Conservation (phyloP, 2,797 vertebrate genomes). For the Luscinia luscinia region DNA sequence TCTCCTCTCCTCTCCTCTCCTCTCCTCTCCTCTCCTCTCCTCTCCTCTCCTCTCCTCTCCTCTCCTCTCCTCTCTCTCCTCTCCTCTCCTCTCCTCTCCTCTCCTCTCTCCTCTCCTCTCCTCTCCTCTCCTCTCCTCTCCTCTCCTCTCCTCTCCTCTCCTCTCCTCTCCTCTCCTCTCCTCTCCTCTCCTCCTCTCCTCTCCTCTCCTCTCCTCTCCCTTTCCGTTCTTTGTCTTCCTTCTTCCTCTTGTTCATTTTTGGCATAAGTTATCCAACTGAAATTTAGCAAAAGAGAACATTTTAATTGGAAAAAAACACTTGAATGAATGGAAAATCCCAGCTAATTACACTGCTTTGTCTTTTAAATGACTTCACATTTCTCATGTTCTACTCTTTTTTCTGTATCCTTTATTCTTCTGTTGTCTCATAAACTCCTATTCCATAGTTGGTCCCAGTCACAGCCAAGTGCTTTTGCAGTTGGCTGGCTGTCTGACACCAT, state of each 20-base stretch:
- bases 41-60: too few species aligned
- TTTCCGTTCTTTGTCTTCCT: too few species aligned
- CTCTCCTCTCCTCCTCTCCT: too few species aligned
- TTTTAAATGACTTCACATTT: not conserved
- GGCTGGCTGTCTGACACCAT: not conserved
- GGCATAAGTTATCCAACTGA: not conserved
- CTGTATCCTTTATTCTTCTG: not conserved
- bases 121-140: too few species aligned
- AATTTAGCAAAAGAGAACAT: not conserved
- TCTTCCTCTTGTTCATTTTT: not conserved
- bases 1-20: too few species aligned
- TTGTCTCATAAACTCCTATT: not conserved
- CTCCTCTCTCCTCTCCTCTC: too few species aligned
- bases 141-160: too few species aligned
- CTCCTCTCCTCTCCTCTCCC: too few species aligned
- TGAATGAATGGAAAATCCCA: not conserved
- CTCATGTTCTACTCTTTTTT: not conserved
- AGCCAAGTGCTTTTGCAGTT: not conserved
- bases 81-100: too few species aligned
- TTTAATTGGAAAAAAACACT: not conserved
- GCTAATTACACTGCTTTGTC: not conserved
- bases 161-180: too few species aligned
- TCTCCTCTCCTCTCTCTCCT: too few species aligned
- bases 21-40: too few species aligned
- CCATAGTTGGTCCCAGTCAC: not conserved